Evolutionary conservation across 53 echinoderm and acorn worm genomes (phyloP).

Genomic region (Astropecten irregularis): DNA sequence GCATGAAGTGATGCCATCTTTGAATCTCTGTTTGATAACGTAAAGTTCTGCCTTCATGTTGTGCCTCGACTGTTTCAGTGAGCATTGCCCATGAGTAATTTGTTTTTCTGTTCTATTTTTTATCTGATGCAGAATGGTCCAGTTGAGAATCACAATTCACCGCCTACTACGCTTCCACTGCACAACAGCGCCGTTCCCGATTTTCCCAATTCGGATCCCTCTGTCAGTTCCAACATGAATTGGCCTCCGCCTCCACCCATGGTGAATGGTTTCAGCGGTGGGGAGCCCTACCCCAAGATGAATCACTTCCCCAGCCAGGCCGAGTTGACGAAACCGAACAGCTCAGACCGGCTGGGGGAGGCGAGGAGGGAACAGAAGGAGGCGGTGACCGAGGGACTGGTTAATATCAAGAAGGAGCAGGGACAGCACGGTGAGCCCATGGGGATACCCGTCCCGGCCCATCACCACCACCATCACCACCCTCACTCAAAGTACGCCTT

Average conservation of each 20-base stretch:
- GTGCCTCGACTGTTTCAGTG: too few species aligned
- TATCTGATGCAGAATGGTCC: conserved; percentile 28
- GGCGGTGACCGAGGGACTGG: conserved; percentile 15
- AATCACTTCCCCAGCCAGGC: conserved; percentile 25
- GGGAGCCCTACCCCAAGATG: conserved; percentile 45
- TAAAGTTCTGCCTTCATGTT: too few species aligned
- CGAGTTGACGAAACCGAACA: conserved; percentile 30
- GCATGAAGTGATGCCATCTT: too few species aligned
- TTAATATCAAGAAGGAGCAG: conserved; percentile 29
- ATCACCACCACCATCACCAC: conserved; percentile 44
- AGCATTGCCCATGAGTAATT: too few species aligned
- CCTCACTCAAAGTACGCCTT: conserved; percentile 45
- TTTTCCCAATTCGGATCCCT: conserved; percentile 14
- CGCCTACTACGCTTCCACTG: conserved; percentile 26
- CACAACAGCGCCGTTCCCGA: conserved; percentile 49
- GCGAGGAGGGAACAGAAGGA: conserved; percentile 48
- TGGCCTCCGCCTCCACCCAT: conserved; percentile 50
- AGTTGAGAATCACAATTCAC: conserved; percentile 38
- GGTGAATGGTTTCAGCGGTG: conserved; percentile 34
- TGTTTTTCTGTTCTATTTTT: not conserved
- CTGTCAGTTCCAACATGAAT: conserved; percentile 7
- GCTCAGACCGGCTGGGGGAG: not conserved
- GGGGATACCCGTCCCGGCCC: conserved; percentile 35
- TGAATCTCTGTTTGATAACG: too few species aligned
- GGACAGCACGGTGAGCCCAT: conserved; percentile 19